Evolutionary conservation across 2,113 vertebrate genomes (phyloP).

Genomic region (Isurus oxyrinchus): DNA sequence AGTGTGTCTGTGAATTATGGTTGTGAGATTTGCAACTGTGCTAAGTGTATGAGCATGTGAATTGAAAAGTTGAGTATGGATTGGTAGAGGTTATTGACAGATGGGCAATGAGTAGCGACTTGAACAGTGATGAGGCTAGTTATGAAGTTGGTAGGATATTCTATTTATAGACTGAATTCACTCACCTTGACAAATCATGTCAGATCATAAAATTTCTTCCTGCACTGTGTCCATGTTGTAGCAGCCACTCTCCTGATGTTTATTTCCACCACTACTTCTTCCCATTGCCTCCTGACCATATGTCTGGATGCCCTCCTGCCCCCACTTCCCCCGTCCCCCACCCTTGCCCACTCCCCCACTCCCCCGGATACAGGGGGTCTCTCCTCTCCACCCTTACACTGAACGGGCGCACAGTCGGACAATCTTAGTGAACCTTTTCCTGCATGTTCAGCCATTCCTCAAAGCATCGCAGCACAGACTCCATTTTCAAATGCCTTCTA

Average conservation of each 20-base stretch:
- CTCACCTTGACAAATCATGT: neutral
- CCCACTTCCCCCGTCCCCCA: neutral
- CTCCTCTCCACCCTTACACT: neutral
- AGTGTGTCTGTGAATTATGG: too few relatives aligned
- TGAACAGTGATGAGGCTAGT: neutral
- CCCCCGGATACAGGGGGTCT: neutral
- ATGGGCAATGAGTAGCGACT: neutral
- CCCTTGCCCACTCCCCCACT: too few relatives aligned
- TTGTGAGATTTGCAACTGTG: too few relatives aligned
- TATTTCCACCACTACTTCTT: neutral
- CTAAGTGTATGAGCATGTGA: too few relatives aligned
- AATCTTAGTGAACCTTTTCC: too few relatives aligned
- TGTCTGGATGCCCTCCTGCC: neutral
- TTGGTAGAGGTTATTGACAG: neutral
- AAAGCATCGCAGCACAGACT: neutral
- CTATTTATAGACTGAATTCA: neutral
- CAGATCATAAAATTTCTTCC: neutral
- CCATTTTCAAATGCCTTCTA: neutral
- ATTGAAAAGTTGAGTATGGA: too few relatives aligned
- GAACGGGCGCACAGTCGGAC: too few relatives aligned
- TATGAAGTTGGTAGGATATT: neutral
- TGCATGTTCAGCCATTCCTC: neutral
- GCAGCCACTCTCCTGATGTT: neutral
- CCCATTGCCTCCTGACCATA: neutral
- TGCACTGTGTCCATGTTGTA: neutral